Conservation (phyloP, 1,140 invertebrate species). For the Samia ricini region DNA sequence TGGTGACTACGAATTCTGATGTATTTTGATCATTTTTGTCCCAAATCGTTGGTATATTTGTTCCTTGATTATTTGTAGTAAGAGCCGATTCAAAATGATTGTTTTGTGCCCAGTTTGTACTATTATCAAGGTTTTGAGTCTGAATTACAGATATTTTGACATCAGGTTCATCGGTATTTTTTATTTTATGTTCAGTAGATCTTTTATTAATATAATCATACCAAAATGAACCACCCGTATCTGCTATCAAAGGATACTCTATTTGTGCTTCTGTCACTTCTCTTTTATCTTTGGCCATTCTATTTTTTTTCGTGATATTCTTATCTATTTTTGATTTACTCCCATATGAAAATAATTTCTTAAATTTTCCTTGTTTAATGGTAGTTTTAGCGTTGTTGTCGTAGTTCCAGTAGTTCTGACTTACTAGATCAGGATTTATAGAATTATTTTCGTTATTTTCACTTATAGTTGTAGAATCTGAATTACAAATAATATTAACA, state of each 20-base stretch:
- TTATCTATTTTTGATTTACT: slow-evolving; percentile 14
- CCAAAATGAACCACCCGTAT: slow-evolving; percentile 34
- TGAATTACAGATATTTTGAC: not conserved
- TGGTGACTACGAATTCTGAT: not conserved
- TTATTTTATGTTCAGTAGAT: slow-evolving; percentile 7
- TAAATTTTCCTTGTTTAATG: slow-evolving; percentile 30
- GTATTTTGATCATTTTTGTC: not conserved
- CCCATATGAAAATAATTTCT: slow-evolving; percentile 19
- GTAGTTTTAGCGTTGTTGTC: slow-evolving; percentile 6
- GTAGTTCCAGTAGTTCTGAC: not conserved
- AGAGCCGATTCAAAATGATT: not conserved
- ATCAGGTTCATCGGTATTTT: not conserved
- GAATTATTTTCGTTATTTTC: not conserved
- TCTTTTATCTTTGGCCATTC: slow-evolving; percentile 15
- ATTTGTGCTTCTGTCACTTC: slow-evolving; percentile 20
- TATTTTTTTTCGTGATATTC: slow-evolving; percentile 1
- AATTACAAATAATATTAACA: slow-evolving; percentile 55
- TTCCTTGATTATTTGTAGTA: not conserved
- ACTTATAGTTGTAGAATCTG: slow-evolving; percentile 15
- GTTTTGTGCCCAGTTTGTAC: not conserved
- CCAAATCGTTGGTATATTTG: not conserved
- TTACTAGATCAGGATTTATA: not conserved
- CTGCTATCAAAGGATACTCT: slow-evolving; percentile 28
- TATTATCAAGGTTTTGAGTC: not conserved
- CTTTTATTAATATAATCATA: slow-evolving; percentile 29